phyloP scores from a whole-genome alignment of 2,888 invertebrate species.

The Antitype chi region DNA sequence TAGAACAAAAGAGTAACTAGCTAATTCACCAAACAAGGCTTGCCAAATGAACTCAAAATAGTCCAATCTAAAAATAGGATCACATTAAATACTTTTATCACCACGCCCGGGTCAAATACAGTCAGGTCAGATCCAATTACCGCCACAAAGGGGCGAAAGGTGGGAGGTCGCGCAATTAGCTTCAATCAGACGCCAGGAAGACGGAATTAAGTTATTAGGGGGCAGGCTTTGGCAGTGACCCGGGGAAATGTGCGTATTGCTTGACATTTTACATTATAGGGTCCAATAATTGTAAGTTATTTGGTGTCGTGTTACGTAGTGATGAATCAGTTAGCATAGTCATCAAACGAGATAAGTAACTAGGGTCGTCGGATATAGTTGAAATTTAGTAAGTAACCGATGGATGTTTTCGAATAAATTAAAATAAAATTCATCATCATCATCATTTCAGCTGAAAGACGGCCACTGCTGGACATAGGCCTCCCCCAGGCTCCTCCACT shows the following conservation, averaged over 20 bases:
- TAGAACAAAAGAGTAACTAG: background rate
- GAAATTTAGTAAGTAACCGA: too few species aligned
- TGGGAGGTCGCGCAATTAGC: slow-evolving; percentile 82
- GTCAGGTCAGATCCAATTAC: slow-evolving; percentile 78
- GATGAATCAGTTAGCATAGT: background rate
- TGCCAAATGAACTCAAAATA: slow-evolving; percentile 39
- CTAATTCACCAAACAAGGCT: background rate
- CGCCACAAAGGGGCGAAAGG: slow-evolving; percentile 75
- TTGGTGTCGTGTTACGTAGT: background rate
- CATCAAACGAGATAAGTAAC: too few species aligned
- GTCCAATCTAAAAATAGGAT: slow-evolving; percentile 50
- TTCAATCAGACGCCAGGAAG: slow-evolving; percentile 83
- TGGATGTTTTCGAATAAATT: too few species aligned
- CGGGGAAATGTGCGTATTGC: slow-evolving; percentile 28
- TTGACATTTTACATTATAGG: slow-evolving; percentile 16
- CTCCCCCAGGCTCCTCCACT: too few species aligned
- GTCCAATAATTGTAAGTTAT: background rate
- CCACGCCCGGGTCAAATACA: slow-evolving; percentile 71
- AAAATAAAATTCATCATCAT: too few species aligned
- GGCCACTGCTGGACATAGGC: too few species aligned
- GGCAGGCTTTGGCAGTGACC: slow-evolving; percentile 69
- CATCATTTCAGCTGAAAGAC: too few species aligned
- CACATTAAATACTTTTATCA: slow-evolving; percentile 60
- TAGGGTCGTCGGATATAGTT: too few species aligned
- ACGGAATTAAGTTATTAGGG: slow-evolving; percentile 78